Base-by-base conservation (phyloP, 2,888 invertebrate genomes). In the Synanthedon andrenaeformis region DNA sequence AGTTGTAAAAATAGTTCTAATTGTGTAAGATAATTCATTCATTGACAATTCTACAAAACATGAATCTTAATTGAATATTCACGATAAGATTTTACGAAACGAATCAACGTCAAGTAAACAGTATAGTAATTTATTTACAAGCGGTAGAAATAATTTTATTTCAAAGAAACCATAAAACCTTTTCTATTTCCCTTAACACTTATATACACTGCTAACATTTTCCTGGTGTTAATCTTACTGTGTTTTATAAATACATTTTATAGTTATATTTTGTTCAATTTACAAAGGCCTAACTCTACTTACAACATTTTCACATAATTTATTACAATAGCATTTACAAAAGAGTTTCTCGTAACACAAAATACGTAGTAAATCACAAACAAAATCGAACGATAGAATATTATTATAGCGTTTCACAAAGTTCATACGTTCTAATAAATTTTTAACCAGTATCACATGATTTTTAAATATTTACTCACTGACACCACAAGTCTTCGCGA, bases 161-260 rank as follows among this genome's bases (percentile, higher is more conserved):
- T 71, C 74, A 73, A 77, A 73, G 79, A 79, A 79, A 75, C 75
- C 75, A 76, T 73, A 62, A 67, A 19, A 17, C 17, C 12, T 77
- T 75, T 70, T 74, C 71, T 75, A 74, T 73, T 17, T 70, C 72
- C 64, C 68, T 72, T 76, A 79, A 80, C 82, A 82, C 75, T 74
- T 85, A 85, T 87, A 71, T 87, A 87, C 87, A 87, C 63, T 68
- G 68, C 85, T 85, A 84, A 23, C n/a, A 72, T 64, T 74, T 79
- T 78, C 82, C 82, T 87, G 87, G 87, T 87, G 87, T 87, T 86
- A 79, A 81, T 72, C 87, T 87, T 87, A 87, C 87, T 85, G 85
- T 83, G 82, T 76, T 79, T 78, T 75, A 83, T 87, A 85, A 86
- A 87, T 86, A 86, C 79, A 83, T 78, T 80, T 50, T 79, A 79